A percentile compares a stretch with the other conserved stretches of the same genome.
phyloP scores from a whole-genome alignment of 2,888 invertebrate species.

The Endomychus coccineus region DNA sequence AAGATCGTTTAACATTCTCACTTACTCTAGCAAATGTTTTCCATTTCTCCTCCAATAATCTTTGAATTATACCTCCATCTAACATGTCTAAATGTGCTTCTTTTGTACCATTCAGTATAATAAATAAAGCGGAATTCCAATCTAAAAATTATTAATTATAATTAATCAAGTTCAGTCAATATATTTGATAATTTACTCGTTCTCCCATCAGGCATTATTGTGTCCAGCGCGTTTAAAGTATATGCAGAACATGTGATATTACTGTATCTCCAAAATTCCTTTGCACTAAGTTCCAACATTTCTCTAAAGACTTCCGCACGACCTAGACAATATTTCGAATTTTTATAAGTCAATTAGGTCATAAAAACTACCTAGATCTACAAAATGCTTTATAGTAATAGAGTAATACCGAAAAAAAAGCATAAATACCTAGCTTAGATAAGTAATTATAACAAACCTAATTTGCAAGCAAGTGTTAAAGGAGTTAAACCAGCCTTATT shows the following conservation, averaged over 20 bases:
- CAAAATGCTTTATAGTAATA: too few relatives aligned
- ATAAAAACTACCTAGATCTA: too few relatives aligned
- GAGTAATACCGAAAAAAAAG: too few relatives aligned
- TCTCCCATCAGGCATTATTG: conserved; percentile 85
- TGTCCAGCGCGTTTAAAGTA: conserved; percentile 92
- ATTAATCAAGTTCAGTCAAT: neutral
- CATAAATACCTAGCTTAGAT: neutral
- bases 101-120: conserved; percentile 94
- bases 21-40: conserved; percentile 92
- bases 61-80: conserved; percentile 95
- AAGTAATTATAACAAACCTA: conserved; percentile 47
- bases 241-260: conserved; percentile 98
- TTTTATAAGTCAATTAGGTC: too few relatives aligned
- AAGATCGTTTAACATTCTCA: conserved; percentile 1
- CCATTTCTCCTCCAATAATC: conserved; percentile 97
- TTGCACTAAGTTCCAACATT: conserved; percentile 91
- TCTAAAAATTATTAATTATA: conserved; percentile 54
- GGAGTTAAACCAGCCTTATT: conserved; percentile 91
- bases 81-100: conserved; percentile 98
- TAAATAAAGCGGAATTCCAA: conserved; percentile 97
- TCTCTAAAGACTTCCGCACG: conserved; percentile 94
- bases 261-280: conserved; percentile 98
- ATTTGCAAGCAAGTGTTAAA: conserved; percentile 89
- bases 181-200: conserved; percentile 64
- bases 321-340: too few relatives aligned